Evolutionary conservation across 2,888 invertebrate species (phyloP), one percentile per base, ranked within the genome.

Genomic region (Dryobota labecula): DNA sequence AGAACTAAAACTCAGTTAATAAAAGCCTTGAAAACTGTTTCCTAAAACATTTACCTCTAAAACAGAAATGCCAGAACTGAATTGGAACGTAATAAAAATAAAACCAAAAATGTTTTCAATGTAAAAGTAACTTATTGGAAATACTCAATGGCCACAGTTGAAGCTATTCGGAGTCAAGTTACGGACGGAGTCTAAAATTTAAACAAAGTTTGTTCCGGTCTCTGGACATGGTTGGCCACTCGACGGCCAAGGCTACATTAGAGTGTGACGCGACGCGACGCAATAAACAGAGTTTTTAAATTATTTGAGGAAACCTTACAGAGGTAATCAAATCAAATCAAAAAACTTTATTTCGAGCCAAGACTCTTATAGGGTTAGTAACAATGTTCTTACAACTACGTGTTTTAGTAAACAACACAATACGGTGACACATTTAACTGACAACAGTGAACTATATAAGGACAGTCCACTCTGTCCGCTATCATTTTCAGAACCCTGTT

Each of bases 141-240:
- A 80, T 84, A 84, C 72, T 84, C 78, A 69, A 83, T 82, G 71
- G 65, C 77, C 73, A 69, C 84, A 83, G 83, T 78, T 78, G 69
- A 70, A 71, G 71, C 84, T 69, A 77, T 84, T 63, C 69, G 81
- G 82, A 85, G 84, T 83, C 79, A 86, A 89, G 89, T 89, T 88
- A 88, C 88, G 87, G 88, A 83, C 80, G 78, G 86, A 89, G 87
- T 88, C 87, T 87, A 82, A 86, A 90, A 89, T 91, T 90, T 89
- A 87, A 89, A 86, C 89, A 90, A 92, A 91, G 90, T 93, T 92
- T 89, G 91, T 91, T 90, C 90, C 89, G 91, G 88, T 87, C 86
- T 87, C 86, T 78, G 87, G 88, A 90, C 90, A 90, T 87, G 88
- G 88, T 86, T 74, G 84, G 90, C 90, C 89, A 91, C 90, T 92